Evolutionary conservation across 2,888 invertebrate species (phyloP).

Genomic region (Agapetus fuscipes): DNA sequence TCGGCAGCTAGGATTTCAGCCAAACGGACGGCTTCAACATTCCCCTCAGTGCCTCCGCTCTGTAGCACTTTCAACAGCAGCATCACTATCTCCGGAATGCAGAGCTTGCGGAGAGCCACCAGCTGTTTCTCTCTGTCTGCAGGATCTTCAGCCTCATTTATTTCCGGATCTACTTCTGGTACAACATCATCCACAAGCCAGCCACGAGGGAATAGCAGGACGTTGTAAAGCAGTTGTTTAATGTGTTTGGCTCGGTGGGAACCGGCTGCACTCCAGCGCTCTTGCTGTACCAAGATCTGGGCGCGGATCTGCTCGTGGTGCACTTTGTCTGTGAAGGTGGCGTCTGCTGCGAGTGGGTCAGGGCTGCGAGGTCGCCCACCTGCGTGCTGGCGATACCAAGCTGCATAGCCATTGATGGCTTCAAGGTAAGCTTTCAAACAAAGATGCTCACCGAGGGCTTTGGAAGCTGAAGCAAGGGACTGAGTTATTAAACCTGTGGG

Average conservation of each 20-base stretch:
- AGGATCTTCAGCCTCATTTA: conserved; percentile 35
- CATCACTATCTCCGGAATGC: conserved; percentile 75
- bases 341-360: conserved; percentile 45
- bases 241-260: conserved; percentile 65
- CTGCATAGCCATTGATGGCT: conserved; percentile 78
- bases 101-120: conserved; percentile 64
- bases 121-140: conserved; percentile 57
- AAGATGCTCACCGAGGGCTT: conserved; percentile 67
- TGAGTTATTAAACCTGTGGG: conserved; percentile 29
- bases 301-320: conserved; percentile 77
- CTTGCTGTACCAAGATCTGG: conserved; percentile 67
- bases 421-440: conserved; percentile 82
- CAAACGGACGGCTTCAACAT: conserved; percentile 56
- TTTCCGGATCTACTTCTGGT: conserved; percentile 38
- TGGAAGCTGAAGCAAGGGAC: conserved; percentile 35
- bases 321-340: conserved; percentile 78
- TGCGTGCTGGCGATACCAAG: conserved; percentile 80
- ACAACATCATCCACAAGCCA: conserved; percentile 72
- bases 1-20: conserved; percentile 74
- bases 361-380: conserved; percentile 68
- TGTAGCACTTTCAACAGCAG: conserved; percentile 72
- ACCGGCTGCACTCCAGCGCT: conserved; percentile 63
- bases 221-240: conserved; percentile 72
- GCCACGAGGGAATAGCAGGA: conserved; percentile 81
- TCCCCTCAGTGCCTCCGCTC: conserved; percentile 65